A percentile compares a stretch with the other conserved stretches of the same genome.
phyloP scores from a whole-genome alignment of 2,888 invertebrate species.

The Chrysolina americana region DNA sequence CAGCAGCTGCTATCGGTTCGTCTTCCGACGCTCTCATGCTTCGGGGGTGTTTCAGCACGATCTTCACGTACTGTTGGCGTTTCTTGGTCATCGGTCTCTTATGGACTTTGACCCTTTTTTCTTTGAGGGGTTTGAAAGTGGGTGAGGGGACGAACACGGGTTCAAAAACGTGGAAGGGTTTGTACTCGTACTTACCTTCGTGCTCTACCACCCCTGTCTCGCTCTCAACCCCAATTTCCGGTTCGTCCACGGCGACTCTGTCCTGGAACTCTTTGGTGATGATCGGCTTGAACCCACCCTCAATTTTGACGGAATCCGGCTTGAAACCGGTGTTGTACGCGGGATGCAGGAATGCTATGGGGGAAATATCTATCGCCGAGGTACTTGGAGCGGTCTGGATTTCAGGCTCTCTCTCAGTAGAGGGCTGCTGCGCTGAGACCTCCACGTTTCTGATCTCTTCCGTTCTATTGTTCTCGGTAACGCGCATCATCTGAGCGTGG shows the following conservation, averaged over 20 bases:
- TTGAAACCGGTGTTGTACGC: conserved; percentile 85
- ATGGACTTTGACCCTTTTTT: conserved; percentile 60
- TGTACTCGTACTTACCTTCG: conserved; percentile 69
- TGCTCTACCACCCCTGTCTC: conserved; percentile 69
- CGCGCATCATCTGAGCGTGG: conserved; percentile 37
- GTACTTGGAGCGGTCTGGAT: conserved; percentile 55
- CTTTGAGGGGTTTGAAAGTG: conserved; percentile 73
- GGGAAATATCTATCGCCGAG: conserved; percentile 41
- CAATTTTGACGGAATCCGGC: conserved; percentile 85
- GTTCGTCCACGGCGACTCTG: conserved; percentile 68
- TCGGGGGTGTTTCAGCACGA: conserved; percentile 52
- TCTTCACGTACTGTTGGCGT: conserved; percentile 49
- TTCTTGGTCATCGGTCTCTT: conserved; percentile 64
- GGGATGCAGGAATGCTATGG: conserved; percentile 62
- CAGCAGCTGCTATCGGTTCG: conserved; percentile 76
- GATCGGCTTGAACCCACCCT: conserved; percentile 89
- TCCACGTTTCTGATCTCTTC: conserved; percentile 58
- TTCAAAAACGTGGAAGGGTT: conserved; percentile 79
- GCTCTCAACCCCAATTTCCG: conserved; percentile 70
- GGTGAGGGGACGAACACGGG: conserved; percentile 89
- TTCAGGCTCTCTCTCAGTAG: conserved; percentile 63
- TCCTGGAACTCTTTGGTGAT: conserved; percentile 74
- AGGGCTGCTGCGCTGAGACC: conserved; percentile 64
- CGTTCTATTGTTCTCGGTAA: conserved; percentile 28
- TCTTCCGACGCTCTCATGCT: conserved; percentile 65